phyloP scores from a whole-genome alignment of 1,140 invertebrate species.

The Conopomorpha cramerella region DNA sequence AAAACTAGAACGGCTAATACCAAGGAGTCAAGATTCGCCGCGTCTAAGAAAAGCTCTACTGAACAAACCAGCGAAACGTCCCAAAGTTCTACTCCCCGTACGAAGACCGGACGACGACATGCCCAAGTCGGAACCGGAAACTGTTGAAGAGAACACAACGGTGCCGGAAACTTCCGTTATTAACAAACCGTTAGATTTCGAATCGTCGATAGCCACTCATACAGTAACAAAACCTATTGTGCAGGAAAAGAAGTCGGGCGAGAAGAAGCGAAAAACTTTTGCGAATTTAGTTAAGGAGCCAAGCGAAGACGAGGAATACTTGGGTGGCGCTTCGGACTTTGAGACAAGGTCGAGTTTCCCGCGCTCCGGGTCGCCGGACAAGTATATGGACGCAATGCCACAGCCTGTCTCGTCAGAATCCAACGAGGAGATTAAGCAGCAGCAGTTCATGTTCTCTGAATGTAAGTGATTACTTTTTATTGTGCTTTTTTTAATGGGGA shows the following conservation, averaged over 20 bases:
- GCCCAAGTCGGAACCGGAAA: neutral
- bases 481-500: neutral
- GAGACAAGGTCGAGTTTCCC: conserved; percentile 40
- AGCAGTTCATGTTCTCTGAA: conserved; percentile 36
- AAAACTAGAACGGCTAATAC: neutral
- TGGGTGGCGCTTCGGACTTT: conserved; percentile 28
- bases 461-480: conserved; percentile 25
- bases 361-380: conserved; percentile 34
- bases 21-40: conserved; percentile 27
- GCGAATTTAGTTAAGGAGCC: conserved; percentile 12
- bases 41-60: conserved; percentile 34
- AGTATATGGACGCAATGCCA: conserved; percentile 13
- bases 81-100: conserved; percentile 33
- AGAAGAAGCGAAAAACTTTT: conserved; percentile 20
- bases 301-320: conserved; percentile 38
- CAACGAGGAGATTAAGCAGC: conserved; percentile 24
- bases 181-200: conserved; percentile 24
- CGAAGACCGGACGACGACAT: conserved; percentile 7
- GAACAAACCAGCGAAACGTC: conserved; percentile 33
- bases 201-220: conserved; percentile 33
- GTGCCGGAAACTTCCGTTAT: conserved; percentile 1
- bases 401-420: conserved; percentile 17
- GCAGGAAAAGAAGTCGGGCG: conserved; percentile 10
- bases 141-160: conserved; percentile 6
- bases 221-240: conserved; percentile 28